These are phyloP conservation scores for Dendronephthya gigantea DNA, from an alignment of 64 coral and sea anemone genomes.

Conservation along the genomic window DNA sequence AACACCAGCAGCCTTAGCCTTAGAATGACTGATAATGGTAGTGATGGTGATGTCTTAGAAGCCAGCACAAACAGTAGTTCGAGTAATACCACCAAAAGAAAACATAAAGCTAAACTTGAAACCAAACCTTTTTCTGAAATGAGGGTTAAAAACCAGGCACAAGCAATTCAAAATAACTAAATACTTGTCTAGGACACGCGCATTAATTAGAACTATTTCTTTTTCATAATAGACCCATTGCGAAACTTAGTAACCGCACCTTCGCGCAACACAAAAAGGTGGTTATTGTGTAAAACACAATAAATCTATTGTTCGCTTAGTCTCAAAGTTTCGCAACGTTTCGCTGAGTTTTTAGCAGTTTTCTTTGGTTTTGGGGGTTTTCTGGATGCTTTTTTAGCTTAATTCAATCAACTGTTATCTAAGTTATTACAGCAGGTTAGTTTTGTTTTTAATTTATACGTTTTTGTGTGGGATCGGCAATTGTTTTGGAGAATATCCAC, in stretches of 20 bases:
- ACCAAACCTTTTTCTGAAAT: not conserved
- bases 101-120: too few relatives aligned
- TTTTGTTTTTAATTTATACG: too few relatives aligned
- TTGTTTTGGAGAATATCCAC: not conserved
- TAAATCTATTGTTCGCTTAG: not conserved
- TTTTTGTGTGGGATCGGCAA: not conserved
- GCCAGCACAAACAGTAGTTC: too few relatives aligned
- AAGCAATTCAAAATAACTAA: too few relatives aligned
- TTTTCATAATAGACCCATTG: too few relatives aligned
- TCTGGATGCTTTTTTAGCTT: not conserved
- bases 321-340: not conserved
- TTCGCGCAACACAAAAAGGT: too few relatives aligned
- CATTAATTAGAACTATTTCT: too few relatives aligned
- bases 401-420: not conserved
- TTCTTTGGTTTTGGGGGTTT: not conserved
- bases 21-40: not conserved
- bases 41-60: slow-evolving; percentile 16
- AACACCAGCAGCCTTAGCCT: slow-evolving; percentile 21
- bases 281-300: too few relatives aligned
- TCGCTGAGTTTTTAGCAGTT: not conserved
- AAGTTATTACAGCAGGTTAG: not conserved
- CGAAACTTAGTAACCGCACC: too few relatives aligned
- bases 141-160: too few relatives aligned
- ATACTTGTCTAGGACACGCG: too few relatives aligned
- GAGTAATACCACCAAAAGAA: too few relatives aligned